Percentiles rank a stretch among this genome's conserved stretches.
Conservation (phyloP, 30 jellyfish, hydroid and myxozoan species). For the Aurelia sp. region DNA sequence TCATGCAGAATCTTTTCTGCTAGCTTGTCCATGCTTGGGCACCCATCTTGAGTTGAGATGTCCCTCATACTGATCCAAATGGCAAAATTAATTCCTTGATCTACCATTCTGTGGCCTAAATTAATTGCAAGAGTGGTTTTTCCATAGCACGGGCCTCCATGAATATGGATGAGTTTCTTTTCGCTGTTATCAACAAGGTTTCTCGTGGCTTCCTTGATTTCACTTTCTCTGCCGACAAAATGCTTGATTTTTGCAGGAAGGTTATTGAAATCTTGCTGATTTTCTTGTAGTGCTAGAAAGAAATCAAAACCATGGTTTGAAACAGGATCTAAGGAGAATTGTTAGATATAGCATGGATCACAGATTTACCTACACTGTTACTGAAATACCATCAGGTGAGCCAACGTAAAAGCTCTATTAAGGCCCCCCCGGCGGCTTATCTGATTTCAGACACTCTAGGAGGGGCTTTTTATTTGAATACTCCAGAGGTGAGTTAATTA, state of each 20-base stretch:
- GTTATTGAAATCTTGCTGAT: conserved; percentile 18
- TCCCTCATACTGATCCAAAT: conserved; percentile 47
- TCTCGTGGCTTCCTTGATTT: not conserved
- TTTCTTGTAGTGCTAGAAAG: conserved; percentile 10
- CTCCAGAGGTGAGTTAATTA: too few species aligned
- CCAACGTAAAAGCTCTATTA: too few species aligned
- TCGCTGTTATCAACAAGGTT: not conserved
- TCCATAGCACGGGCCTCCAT: conserved; percentile 43
- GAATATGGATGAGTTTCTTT: not conserved
- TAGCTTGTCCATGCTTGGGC: conserved; percentile 1
- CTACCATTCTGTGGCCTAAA: conserved; percentile 21
- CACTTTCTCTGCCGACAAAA: conserved; percentile 20
- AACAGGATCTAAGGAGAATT: not conserved
- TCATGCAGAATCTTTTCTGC: conserved; percentile 15
- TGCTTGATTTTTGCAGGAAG: not conserved
- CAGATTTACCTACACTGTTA: too few species aligned
- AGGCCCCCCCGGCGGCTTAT: too few species aligned
- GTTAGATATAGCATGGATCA: too few species aligned
- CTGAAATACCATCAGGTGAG: too few species aligned
- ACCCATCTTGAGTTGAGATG: not conserved
- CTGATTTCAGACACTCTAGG: too few species aligned
- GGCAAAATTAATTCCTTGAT: conserved; percentile 5
- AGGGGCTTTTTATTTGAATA: too few species aligned
- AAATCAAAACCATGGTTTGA: not conserved
- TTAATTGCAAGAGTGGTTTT: conserved; percentile 11